Evolutionary conservation across 2,888 invertebrate species (phyloP), one percentile per base, ranked within the genome.

Genomic region (Gibbula magus): DNA sequence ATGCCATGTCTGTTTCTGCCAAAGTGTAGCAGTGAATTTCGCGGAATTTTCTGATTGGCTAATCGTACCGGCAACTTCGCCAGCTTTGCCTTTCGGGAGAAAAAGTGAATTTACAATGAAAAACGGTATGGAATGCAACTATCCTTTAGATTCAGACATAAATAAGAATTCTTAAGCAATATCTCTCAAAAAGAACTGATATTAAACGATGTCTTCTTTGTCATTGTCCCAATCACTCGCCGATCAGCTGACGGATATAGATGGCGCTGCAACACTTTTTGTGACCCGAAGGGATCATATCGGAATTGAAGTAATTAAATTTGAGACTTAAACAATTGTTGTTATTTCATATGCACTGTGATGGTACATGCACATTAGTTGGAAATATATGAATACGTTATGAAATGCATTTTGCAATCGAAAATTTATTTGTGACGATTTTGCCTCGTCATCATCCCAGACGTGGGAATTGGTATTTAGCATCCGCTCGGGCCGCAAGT

Each of bases 211-310:
- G 79, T 78, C 79, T 82, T 80, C 78, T 79, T 82, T 82, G 80
- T 78, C 81, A 82, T 80, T 82, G 81, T 77, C 51, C 66, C 52
- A 78, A 86, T 87, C 87, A 89, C 82, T 80, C 86, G 75, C 79
- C 86, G 86, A 90, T 89, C 91, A 91, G 91, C 91, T 91, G 91
- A 89, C 89, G 89, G 89, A 89, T 86, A 85, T 89, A 89, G 89
- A 85, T 86, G 90, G 88, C 89, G 88, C 86, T 81, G 81, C 82
- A 54, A 78, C 74, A 75, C 53, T 78, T 78, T 79, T 78, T 56
- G 78, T 79, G 80, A 78, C 54, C 61, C 83, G 84, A 66, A 81
- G 70, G 86, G 84, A 70, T 39, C 45, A 18, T 75, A 22, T 52
- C 74, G 81, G 77, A 79, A 78, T 73, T 82, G 78, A 61, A 70